These are phyloP conservation scores for Synergus gifuensis DNA, from an alignment of 2,888 invertebrate genomes.

Conservation along the genomic window DNA sequence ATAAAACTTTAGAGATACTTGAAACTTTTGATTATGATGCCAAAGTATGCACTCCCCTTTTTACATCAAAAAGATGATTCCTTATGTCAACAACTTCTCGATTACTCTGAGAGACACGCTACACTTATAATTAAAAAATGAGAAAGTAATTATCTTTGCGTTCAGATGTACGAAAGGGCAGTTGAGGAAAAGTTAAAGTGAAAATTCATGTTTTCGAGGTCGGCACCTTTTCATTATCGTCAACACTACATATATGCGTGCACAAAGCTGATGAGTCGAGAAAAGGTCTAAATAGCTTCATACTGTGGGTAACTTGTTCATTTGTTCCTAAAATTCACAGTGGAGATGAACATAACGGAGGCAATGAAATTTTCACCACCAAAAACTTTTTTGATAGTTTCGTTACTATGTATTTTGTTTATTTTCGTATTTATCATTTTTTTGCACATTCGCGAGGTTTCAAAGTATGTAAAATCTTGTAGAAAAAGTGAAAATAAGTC, in stretches of 20 bases:
- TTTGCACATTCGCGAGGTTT: background rate
- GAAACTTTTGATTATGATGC: background rate
- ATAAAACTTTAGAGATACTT: background rate
- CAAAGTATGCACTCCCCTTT: conserved; percentile 26
- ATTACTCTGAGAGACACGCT: conserved; percentile 42
- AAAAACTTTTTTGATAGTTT: conserved; percentile 52
- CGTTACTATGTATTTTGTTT: conserved; percentile 33
- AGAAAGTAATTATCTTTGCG: conserved; percentile 67
- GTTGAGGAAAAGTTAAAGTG: conserved; percentile 75
- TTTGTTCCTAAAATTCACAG: conserved; percentile 59
- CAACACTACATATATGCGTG: conserved; percentile 60
- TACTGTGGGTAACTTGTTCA: conserved; percentile 60
- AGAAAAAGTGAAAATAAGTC: background rate
- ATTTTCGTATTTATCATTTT: background rate
- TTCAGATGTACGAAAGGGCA: conserved; percentile 69
- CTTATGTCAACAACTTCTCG: conserved; percentile 52
- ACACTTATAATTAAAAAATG: conserved; percentile 70
- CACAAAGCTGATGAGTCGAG: conserved; percentile 77
- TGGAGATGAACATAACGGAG: conserved; percentile 69
- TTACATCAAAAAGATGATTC: conserved; percentile 45
- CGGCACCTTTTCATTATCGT: conserved; percentile 66
- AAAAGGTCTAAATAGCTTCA: conserved; percentile 75
- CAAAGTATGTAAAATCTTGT: background rate
- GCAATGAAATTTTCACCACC: conserved; percentile 70
- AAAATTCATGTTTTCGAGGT: conserved; percentile 77